phyloP scores from a whole-genome alignment of 1,140 invertebrate species.

The Drosophila eugracilis region DNA sequence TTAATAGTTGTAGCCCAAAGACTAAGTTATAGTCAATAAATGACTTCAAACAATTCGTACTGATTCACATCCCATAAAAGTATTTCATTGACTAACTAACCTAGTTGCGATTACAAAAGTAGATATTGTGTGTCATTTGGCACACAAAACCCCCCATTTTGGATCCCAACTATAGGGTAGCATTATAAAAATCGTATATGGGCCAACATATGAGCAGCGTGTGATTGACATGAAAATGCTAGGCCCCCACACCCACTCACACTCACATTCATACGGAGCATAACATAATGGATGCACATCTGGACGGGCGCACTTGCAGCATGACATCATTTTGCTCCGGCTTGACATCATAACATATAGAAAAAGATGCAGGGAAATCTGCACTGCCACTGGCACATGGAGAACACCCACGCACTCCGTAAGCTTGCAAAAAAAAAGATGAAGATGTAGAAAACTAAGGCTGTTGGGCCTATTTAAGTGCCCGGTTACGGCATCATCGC shows the following conservation, averaged over 20 bases:
- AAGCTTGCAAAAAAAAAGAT: conserved; percentile 19
- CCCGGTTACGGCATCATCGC: conserved; percentile 34
- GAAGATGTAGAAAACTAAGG: not conserved
- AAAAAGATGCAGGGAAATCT: conserved; percentile 55
- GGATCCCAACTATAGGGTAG: conserved; percentile 47
- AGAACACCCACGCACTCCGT: conserved; percentile 47
- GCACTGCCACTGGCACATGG: conserved; percentile 51
- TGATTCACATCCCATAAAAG: conserved; percentile 24
- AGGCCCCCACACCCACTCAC: conserved; percentile 33
- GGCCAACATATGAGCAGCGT: conserved; percentile 74
- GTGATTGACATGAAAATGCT: conserved; percentile 78
- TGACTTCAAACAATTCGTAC: conserved; percentile 24
- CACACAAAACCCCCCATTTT: not conserved
- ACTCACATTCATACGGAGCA: conserved; percentile 35
- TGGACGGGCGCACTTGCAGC: conserved; percentile 79
- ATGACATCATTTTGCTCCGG: conserved; percentile 73
- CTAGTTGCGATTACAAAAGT: conserved; percentile 10
- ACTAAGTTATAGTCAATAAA: too few relatives aligned
- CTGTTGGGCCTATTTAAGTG: conserved; percentile 21
- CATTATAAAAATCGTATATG: conserved; percentile 49
- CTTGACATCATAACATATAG: conserved; percentile 65
- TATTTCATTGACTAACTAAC: conserved; percentile 19
- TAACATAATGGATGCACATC: conserved; percentile 81
- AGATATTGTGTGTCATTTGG: not conserved
- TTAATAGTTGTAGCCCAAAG: too few relatives aligned